These are phyloP conservation scores for Nephrocerus scutellatus DNA, from an alignment of 2,888 invertebrate genomes.

Conservation along the genomic window DNA sequence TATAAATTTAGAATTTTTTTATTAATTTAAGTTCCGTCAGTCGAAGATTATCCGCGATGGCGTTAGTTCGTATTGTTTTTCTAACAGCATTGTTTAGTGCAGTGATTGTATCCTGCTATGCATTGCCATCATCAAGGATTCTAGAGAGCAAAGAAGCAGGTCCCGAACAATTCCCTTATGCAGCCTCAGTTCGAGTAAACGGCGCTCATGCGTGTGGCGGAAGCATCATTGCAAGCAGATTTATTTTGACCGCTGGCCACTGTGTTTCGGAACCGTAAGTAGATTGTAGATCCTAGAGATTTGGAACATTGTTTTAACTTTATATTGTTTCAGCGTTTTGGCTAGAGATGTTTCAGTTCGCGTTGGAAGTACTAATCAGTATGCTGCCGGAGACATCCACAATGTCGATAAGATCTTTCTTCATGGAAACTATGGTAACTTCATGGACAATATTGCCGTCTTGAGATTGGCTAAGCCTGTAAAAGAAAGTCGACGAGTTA, in stretches of 20 bases:
- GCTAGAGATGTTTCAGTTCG: constrained; percentile 29
- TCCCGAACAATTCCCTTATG: constrained; percentile 34
- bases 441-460: constrained; percentile 37
- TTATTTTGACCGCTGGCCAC: constrained; percentile 41
- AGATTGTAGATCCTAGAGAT: too few relatives aligned
- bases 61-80: constrained; percentile 6
- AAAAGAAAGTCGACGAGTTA: constrained; percentile 28
- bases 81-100: constrained; percentile 9
- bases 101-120: constrained; percentile 5
- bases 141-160: constrained; percentile 38
- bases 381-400: constrained; percentile 34
- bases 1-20: constrained; percentile 18
- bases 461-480: constrained; percentile 28
- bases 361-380: constrained; percentile 43
- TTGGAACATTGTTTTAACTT: too few relatives aligned
- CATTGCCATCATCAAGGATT: constrained; percentile 26
- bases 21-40: constrained; percentile 15
- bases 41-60: constrained; percentile 14
- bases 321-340: constrained; percentile 14
- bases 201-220: constrained; percentile 38
- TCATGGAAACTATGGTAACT: constrained; percentile 29
- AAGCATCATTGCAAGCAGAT: constrained; percentile 25
- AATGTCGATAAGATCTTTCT: constrained; percentile 24
- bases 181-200: constrained; percentile 39
- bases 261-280: constrained; percentile 34